Base-by-base conservation (phyloP, 2,797 vertebrate species). In the Poecile montanus region DNA sequence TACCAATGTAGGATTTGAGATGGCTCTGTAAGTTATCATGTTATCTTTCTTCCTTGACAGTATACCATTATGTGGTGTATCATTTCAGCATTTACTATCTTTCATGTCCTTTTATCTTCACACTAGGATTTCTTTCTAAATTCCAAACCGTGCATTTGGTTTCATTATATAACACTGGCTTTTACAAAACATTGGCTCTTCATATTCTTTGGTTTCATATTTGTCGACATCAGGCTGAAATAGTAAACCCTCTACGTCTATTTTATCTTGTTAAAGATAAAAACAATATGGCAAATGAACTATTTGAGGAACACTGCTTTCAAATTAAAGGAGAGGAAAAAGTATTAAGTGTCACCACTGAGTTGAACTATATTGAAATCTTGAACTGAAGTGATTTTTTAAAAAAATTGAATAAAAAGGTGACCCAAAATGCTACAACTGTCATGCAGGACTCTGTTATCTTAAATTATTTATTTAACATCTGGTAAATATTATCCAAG, bases 1-100 rank as follows among this genome's bases (percentile, higher is more conserved):
- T 98, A 98, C 98, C 98, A 99, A 98, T 92, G 97, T 97, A 98
- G 97, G 97, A 97, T 98, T 97, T 95, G 97, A 97, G 98, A 98
- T 98, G 98, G 98, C 97, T 98, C 98, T 95, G 96, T 99, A 98
- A 99, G 98, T 99, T 99, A 99, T 99, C 98, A 98, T 98, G 98
- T 98, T 98, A 98, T 99, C 99, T 98, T 98, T 98, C 98, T 98
- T 98, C 96, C 96, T 98, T 99, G 99, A 98, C 99, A 99, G 98
- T 98, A 97, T 98, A 97, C 98, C 98, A 98, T 99, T 99, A 99
- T 98, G 98, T 97, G 97, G 98, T 98, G 97, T 98, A 98, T 98
- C 98, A 98, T 98, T 98, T 98, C 98, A 98, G 97, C 98, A 98
- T 96, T 98, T 98, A 98, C 99, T 98, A 97, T 98, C 98, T 98